Evolutionary conservation across 2,113 vertebrate species (phyloP), one percentile per base, ranked within the genome.

Genomic region (Todiramphus saurophagus): DNA sequence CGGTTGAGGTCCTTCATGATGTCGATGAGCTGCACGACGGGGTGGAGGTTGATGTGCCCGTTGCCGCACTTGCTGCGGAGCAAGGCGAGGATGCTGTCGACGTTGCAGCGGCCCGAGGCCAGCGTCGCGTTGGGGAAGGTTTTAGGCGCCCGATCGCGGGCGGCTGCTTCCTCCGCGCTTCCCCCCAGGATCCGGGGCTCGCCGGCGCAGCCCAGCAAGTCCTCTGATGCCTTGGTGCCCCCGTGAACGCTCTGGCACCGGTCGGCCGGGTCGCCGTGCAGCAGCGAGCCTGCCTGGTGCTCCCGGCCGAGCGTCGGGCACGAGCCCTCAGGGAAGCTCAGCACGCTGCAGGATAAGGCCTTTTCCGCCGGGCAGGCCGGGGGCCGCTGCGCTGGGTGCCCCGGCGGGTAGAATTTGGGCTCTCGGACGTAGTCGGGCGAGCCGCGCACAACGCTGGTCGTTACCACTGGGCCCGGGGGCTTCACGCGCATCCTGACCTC

Each of bases 1-100:
- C 98, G 98, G 76, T 99, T 99, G 98, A 99, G 99, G 96, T 99
- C 98, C 98, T 98, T 98, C 98, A 98, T 98, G 98, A 98, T 98
- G 98, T 98, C 97, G 60, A 98, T 98, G 91, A 98, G 97, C 97
- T 98, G 98, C 94, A 98, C 98, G 96, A 98, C 98, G 1, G 98
- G 98, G 87, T 97, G 98, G 92, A 98, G 98, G 91, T 98, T 98
- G 97, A 98, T 98, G 87, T 97, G 97, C 88, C 98, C 98, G 97
- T 98, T 98, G 97, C 98, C 98, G 94, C 97, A 97, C 96, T 97
- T 96, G 96, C 96, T 95, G 46, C 95, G 97, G 90, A 98, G 97
- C 90, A 98, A 92, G 75, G 97, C 96, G 51, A 98, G 95, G 93
- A 97, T 97, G 95, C 96, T 63, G 95, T 97, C 97, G 33, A 97